Percentiles rank a stretch among this genome's conserved stretches.
Conservation (phyloP, 2,113 vertebrate genomes). For the Alligator mississippiensis region DNA sequence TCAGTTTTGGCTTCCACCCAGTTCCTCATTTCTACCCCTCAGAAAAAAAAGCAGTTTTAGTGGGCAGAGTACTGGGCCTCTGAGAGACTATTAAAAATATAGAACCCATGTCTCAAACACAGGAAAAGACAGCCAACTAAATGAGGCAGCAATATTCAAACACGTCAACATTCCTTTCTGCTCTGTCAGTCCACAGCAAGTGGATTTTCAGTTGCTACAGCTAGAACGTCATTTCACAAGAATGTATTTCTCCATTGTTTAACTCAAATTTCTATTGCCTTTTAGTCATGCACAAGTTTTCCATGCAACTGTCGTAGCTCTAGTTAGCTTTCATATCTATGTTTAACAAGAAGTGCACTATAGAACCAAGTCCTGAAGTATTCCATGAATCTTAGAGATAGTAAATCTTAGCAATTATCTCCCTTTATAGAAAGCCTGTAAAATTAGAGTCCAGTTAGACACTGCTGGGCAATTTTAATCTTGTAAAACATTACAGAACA, state of each 20-base stretch:
- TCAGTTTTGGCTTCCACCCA: neutral
- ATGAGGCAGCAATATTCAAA: neutral
- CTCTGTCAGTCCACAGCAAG: conserved; percentile 34
- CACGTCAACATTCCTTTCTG: conserved; percentile 48
- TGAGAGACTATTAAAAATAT: neutral
- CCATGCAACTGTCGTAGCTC: conserved; percentile 28
- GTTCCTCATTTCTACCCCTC: neutral
- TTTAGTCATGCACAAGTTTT: conserved; percentile 57
- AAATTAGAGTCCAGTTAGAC: neutral
- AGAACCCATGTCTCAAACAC: neutral
- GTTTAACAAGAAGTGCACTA: neutral
- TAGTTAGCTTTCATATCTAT: neutral
- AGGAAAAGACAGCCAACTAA: neutral
- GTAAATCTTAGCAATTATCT: too few species aligned
- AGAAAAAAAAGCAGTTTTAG: neutral
- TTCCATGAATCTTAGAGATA: neutral
- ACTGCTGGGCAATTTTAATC: neutral
- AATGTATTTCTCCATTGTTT: conserved; percentile 44
- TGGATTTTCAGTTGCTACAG: conserved; percentile 49
- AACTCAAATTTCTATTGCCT: conserved; percentile 43
- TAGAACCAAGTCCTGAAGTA: neutral
- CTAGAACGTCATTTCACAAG: conserved; percentile 57
- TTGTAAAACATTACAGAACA: neutral
- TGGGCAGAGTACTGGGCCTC: fast-evolving
- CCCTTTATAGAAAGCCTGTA: too few species aligned